Conservation (phyloP, 2,888 invertebrate species). For the Drosophila cracens region DNA sequence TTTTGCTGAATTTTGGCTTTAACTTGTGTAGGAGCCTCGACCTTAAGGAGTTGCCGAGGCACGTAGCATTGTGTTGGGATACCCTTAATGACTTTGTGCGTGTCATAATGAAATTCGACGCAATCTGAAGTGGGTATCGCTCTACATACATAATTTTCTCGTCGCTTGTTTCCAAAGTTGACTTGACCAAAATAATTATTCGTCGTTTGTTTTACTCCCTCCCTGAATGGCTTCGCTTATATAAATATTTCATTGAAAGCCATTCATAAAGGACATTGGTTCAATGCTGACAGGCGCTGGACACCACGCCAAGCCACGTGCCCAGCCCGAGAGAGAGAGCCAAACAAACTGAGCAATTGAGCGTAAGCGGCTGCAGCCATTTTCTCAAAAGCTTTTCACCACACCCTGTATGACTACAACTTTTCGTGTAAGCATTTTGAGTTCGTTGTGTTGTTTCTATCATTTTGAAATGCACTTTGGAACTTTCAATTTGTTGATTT, state of each 20-base stretch:
- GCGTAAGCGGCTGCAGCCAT: conserved; percentile 1
- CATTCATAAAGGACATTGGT: conserved; percentile 67
- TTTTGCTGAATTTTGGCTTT: conserved; percentile 25
- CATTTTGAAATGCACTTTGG: conserved; percentile 33
- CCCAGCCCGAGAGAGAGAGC: conserved; percentile 36
- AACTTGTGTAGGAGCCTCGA: background rate
- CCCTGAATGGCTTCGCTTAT: conserved; percentile 56
- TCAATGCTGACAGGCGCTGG: conserved; percentile 58
- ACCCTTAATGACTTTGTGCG: conserved; percentile 35
- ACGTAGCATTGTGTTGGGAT: conserved; percentile 33
- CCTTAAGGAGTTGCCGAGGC: conserved; percentile 18
- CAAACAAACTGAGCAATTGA: conserved; percentile 22
- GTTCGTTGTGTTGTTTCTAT: conserved; percentile 32
- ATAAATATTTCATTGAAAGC: conserved; percentile 75
- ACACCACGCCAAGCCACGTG: conserved; percentile 56
- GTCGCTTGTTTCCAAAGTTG: conserved; percentile 6
- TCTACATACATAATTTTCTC: conserved; percentile 9
- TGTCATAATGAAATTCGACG: conserved; percentile 12
- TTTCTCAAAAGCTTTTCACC: conserved; percentile 71
- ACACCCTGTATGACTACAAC: conserved; percentile 33
- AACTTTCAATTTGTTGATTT: conserved; percentile 34
- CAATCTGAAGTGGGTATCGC: background rate
- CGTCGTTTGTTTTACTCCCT: conserved; percentile 33
- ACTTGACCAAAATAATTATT: conserved; percentile 44
- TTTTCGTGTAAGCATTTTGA: conserved; percentile 44